Evolutionary conservation across 2,888 invertebrate genomes (phyloP).

Genomic region (Drosophila falleni): DNA sequence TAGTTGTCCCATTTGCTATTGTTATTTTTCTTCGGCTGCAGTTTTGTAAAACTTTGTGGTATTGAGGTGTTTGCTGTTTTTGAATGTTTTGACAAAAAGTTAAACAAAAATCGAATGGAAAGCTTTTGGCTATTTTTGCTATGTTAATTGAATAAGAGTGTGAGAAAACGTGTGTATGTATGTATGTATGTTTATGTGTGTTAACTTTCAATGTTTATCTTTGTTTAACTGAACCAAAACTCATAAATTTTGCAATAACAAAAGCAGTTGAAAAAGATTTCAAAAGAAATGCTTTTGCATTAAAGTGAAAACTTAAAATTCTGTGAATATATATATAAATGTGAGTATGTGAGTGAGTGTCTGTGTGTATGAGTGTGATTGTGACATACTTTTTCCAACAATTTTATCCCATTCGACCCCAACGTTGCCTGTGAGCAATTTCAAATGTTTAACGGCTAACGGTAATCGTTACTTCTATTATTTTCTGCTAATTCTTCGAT

Average conservation of each 20-base stretch:
- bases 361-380: constrained; percentile 8
- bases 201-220: constrained; percentile 54
- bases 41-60: constrained; percentile 37
- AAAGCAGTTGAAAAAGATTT: neutral
- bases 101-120: constrained; percentile 30
- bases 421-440: too few relatives aligned
- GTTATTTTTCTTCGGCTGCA: constrained; percentile 17
- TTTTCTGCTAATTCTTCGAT: too few relatives aligned
- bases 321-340: too few relatives aligned
- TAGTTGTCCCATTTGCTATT: constrained; percentile 20
- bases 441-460: too few relatives aligned
- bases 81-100: constrained; percentile 30
- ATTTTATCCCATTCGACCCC: too few relatives aligned
- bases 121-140: constrained; percentile 19
- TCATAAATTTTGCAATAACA: constrained; percentile 54
- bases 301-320: constrained; percentile 8
- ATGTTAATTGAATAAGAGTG: constrained; percentile 23
- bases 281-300: constrained; percentile 23
- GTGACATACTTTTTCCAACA: constrained; percentile 4
- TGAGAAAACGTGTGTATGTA: neutral
- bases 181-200: too few relatives aligned
- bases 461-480: too few relatives aligned
- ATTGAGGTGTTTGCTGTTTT: constrained; percentile 1
- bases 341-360: neutral
- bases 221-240: constrained; percentile 50